Evolutionary conservation across 2,797 vertebrate genomes (phyloP).

Genomic region (Neosilurus mollespiculum): DNA sequence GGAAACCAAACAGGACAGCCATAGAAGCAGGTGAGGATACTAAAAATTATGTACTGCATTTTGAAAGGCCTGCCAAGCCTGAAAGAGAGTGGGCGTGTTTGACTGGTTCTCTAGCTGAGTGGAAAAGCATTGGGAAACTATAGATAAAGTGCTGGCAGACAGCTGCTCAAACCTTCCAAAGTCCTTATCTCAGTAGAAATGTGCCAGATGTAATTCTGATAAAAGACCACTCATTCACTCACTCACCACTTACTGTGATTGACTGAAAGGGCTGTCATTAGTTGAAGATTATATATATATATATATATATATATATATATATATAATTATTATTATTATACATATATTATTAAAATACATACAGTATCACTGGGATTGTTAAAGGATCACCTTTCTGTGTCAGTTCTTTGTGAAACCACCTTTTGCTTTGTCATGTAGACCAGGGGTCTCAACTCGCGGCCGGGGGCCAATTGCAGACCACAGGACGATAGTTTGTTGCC

Average conservation of each 20-base stretch:
- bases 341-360: no score
- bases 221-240: neutral
- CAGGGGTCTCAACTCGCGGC: no score
- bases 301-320: no score
- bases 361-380: no score
- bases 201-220: neutral
- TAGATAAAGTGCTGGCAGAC: constrained; percentile 13
- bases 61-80: constrained; percentile 10
- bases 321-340: no score
- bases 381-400: no score
- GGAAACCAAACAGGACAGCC: neutral
- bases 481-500: no score
- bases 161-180: neutral
- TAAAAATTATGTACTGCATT: constrained; percentile 12
- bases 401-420: no score
- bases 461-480: no score
- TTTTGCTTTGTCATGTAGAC: no score
- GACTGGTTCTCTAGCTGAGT: constrained; percentile 16
- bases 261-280: neutral
- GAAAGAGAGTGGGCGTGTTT: constrained; percentile 20
- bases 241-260: neutral
- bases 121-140: neutral
- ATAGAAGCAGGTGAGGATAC: constrained; percentile 19
- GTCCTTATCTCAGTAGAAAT: constrained; percentile 8
- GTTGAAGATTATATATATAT: neutral